Conservation (phyloP, 2,113 vertebrate genomes). For the Anguilla japonica region DNA sequence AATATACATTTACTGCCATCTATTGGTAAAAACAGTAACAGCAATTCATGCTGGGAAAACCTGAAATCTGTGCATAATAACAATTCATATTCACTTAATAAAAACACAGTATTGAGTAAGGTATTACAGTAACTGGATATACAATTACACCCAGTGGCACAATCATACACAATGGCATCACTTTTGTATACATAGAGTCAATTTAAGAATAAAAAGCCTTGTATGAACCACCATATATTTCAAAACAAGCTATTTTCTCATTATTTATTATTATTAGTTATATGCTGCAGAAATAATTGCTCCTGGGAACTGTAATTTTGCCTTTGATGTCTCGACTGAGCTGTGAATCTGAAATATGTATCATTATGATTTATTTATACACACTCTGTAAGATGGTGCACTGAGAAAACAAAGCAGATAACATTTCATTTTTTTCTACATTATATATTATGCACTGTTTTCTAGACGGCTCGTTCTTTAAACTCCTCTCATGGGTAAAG, state of each 20-base stretch:
- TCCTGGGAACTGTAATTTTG: neutral
- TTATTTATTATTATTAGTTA: too few relatives aligned
- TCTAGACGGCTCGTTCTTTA: neutral
- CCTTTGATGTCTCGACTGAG: neutral
- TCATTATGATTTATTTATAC: neutral
- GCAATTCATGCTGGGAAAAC: neutral
- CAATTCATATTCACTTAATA: neutral
- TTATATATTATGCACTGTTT: neutral
- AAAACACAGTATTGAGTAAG: neutral
- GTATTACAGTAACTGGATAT: neutral
- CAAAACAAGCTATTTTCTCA: neutral
- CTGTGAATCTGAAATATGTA: neutral
- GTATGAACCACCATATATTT: neutral
- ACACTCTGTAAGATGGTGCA: neutral
- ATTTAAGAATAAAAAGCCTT: neutral
- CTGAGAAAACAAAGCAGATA: neutral
- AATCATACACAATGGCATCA: neutral
- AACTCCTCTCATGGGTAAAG: neutral
- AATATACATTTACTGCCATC: slow-evolving; percentile 17
- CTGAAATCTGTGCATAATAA: neutral
- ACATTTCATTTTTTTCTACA: neutral
- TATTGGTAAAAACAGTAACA: slow-evolving; percentile 10
- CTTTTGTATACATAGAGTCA: neutral
- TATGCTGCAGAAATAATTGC: too few relatives aligned
- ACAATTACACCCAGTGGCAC: neutral